Percentiles rank a stretch among this genome's conserved stretches.
phyloP scores from a whole-genome alignment of 2,888 invertebrate genomes.

The Heliconius charithonia region DNA sequence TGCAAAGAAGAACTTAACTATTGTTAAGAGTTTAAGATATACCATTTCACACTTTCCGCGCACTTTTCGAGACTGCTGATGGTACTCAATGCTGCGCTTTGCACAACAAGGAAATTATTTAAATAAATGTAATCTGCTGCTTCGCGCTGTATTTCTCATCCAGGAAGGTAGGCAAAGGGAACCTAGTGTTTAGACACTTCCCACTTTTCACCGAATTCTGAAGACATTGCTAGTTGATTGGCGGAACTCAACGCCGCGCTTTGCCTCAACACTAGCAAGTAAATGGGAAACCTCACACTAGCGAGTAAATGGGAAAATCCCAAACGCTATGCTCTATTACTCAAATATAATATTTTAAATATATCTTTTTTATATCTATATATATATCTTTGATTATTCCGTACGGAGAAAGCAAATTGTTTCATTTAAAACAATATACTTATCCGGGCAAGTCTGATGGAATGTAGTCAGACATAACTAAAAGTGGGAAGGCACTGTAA shows the following conservation, averaged over 20 bases:
- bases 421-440: conserved; percentile 46
- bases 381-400: conserved; percentile 19
- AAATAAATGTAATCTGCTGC: not conserved
- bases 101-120: too few relatives aligned
- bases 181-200: not conserved
- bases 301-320: too few relatives aligned
- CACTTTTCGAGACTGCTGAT: too few relatives aligned
- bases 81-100: too few relatives aligned
- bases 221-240: too few relatives aligned
- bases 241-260: too few relatives aligned
- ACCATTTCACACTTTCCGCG: too few relatives aligned
- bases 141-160: not conserved
- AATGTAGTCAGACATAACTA: conserved; percentile 55
- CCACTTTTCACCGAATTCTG: not conserved
- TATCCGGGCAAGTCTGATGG: conserved; percentile 41
- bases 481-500: conserved; percentile 53
- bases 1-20: too few relatives aligned
- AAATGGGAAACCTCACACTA: too few relatives aligned
- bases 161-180: not conserved
- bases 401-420: conserved; percentile 32
- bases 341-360: not conserved
- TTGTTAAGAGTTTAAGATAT: too few relatives aligned
- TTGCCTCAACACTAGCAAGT: too few relatives aligned
- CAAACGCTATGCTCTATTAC: not conserved
- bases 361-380: not conserved